Conservation (phyloP, 2,797 vertebrate genomes). For the Pteronotus mesoamericanus region DNA sequence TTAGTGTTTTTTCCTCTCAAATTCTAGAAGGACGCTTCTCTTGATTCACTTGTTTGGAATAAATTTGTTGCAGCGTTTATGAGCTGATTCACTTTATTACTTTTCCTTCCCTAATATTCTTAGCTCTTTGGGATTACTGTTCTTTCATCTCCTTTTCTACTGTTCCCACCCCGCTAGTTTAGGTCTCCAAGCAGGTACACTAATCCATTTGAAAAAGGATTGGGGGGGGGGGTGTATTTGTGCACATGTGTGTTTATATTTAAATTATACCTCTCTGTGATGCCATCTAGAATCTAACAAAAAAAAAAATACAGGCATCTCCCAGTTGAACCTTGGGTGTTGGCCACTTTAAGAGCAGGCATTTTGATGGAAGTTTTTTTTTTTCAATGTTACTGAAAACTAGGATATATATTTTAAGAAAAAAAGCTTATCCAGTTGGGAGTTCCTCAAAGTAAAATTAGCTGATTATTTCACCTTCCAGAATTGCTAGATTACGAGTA, state of each 20-base stretch:
- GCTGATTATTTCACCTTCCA: background rate
- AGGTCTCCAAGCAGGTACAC: background rate
- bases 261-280: background rate
- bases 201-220: background rate
- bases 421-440: background rate
- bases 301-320: background rate
- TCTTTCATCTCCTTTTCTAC: background rate
- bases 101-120: background rate
- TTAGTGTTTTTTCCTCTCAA: background rate
- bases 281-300: background rate
- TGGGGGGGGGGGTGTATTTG: background rate
- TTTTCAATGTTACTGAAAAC: background rate
- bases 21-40: background rate
- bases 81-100: background rate
- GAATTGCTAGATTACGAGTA: background rate
- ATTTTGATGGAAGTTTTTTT: background rate
- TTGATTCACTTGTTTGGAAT: background rate
- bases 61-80: background rate
- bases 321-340: background rate
- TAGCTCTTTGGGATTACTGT: background rate
- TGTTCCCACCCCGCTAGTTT: background rate
- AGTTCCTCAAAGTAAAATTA: conserved; percentile 11
- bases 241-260: background rate
- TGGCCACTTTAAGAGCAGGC: background rate
- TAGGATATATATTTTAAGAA: background rate